phyloP scores from a whole-genome alignment of 2,113 vertebrate species.

The Eira barbara region DNA sequence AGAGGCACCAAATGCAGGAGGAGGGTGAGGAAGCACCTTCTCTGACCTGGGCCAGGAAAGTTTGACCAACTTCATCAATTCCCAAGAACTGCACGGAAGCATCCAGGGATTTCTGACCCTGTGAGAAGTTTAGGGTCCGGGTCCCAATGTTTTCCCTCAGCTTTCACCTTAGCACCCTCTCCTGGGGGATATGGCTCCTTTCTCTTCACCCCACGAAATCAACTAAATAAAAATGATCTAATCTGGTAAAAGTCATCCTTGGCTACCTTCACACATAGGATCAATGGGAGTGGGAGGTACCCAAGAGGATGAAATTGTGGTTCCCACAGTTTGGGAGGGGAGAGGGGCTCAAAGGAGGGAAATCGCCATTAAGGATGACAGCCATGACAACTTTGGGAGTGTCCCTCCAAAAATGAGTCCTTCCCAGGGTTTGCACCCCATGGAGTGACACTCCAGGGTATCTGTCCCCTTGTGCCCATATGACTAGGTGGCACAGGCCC shows the following conservation, averaged over 20 bases:
- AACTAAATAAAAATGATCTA: background rate
- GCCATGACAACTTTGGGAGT: background rate
- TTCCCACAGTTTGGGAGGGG: background rate
- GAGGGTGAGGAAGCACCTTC: background rate
- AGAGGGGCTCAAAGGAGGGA: background rate
- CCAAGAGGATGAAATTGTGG: background rate
- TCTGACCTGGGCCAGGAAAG: background rate
- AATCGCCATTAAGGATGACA: background rate
- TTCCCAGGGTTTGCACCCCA: background rate
- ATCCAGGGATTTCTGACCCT: background rate
- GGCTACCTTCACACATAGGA: background rate
- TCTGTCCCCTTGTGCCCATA: background rate
- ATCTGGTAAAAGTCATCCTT: background rate
- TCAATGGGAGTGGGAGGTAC: background rate
- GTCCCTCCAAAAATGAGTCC: background rate
- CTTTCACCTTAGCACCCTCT: background rate
- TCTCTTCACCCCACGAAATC: background rate
- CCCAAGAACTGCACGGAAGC: background rate
- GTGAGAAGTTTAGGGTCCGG: background rate
- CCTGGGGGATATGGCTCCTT: background rate
- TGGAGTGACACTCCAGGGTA: background rate
- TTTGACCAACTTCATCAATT: background rate
- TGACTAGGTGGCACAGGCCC: background rate
- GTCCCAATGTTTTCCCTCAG: background rate
- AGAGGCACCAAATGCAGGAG: background rate